These are phyloP conservation scores for Porites cylindrica DNA, from an alignment of 92 coral and sea anemone species.

Conservation along the genomic window DNA sequence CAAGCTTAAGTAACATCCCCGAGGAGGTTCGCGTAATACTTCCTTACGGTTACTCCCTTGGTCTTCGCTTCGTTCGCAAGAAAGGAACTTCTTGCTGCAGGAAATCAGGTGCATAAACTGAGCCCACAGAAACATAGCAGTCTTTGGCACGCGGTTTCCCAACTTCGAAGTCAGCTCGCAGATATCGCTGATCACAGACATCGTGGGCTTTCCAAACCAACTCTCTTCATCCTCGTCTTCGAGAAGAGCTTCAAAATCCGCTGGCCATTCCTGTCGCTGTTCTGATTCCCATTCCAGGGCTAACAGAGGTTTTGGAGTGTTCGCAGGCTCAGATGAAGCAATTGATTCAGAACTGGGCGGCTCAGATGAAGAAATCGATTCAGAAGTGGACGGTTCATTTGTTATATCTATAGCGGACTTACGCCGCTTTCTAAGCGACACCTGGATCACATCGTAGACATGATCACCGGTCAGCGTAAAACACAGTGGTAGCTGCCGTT, in stretches of 20 bases:
- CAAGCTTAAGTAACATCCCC: constrained; percentile 4
- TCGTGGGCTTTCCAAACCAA: constrained; percentile 28
- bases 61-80: neutral
- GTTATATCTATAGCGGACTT: neutral
- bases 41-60: neutral
- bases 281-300: constrained; percentile 22
- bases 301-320: constrained; percentile 9
- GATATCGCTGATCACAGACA: constrained; percentile 25
- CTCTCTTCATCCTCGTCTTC: neutral
- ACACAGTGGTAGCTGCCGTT: constrained; percentile 8
- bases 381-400: neutral
- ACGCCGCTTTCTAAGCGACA: constrained; percentile 18
- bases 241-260: neutral
- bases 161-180: constrained; percentile 36
- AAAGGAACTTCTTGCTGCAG: constrained; percentile 18
- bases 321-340: constrained; percentile 1
- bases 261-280: neutral
- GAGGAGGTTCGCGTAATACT: constrained; percentile 18
- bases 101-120: constrained; percentile 39
- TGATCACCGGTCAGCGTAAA: neutral
- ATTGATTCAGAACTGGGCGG: neutral
- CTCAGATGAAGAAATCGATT: neutral
- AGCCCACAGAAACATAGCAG: constrained; percentile 45
- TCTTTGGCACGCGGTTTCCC: constrained; percentile 24
- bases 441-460: neutral